Evolutionary conservation across 2,797 vertebrate genomes (phyloP), one percentile per base, ranked within the genome.

Genomic region (Diplodus puntazzo): DNA sequence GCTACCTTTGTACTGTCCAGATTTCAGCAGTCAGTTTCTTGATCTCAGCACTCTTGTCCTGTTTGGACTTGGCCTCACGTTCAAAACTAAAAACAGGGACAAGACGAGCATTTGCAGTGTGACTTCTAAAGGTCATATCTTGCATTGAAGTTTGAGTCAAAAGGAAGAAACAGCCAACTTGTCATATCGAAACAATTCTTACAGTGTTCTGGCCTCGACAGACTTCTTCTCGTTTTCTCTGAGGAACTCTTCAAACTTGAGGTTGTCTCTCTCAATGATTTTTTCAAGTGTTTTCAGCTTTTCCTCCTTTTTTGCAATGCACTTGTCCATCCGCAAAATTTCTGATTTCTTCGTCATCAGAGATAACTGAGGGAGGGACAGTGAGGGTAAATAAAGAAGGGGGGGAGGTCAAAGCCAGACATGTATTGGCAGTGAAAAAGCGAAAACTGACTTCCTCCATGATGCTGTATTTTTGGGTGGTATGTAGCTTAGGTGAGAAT

Each of bases 141-240:
- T 3, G 20, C 34, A 27, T 11, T 52, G 18, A 16, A n/a, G 14
- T 58, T 30, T 39, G 0, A 14, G 16, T 69, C 12, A 63, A 9
- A 53, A 18, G 11, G 9, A 21, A 1, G 11, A 18, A 12, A 3
- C 1, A 63, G 21, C 20, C 12, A n/a, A 9, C 2, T 11, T 12
- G 30, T 18, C n/a, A 49, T 3, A 10, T 73, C 34, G n/a, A n/a
- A 12, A 17, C 30, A 17, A 50, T 30, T 6, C 54, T 95, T 94
- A 99, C 98, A 87, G 90, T 80, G 89, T 94, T 77, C 97, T 88
- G 62, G 97, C 97, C 88, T 97, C 96, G 64, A 96, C 80, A 0
- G 94, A 95, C 60, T 92, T 96, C 87, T 92, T 95, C 71, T 97
- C 95, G 2, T 96, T 97, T 73, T 98, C 96, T 72, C 95, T 95